A percentile compares a stretch with the other conserved stretches of the same genome.
Evolutionary conservation across 2,113 vertebrate genomes (phyloP).

Genomic region (Odontesthes bonariensis): DNA sequence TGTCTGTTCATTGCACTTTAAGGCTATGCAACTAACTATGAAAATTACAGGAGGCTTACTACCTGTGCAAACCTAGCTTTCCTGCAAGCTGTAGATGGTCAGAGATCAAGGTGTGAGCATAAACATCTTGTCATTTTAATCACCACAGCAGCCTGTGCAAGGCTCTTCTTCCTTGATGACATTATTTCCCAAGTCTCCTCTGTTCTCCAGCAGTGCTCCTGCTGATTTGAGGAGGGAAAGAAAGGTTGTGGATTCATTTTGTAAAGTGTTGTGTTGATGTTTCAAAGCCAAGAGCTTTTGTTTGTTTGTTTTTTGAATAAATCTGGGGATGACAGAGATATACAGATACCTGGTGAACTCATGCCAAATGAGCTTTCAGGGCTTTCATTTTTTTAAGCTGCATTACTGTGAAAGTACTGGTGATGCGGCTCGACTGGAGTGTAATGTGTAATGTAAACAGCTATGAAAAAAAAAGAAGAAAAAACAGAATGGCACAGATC

Average conservation of each 20-base stretch:
- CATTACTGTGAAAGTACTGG: too few relatives aligned
- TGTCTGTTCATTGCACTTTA: not conserved
- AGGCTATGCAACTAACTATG: not conserved
- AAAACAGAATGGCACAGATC: not conserved
- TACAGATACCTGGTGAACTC: too few relatives aligned
- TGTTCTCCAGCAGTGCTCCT: conserved; percentile 25
- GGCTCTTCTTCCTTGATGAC: conserved; percentile 30
- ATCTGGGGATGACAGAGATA: too few relatives aligned
- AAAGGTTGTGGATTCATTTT: conserved; percentile 22
- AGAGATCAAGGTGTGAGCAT: conserved; percentile 52
- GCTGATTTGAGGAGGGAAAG: conserved; percentile 24
- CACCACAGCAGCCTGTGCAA: conserved; percentile 31
- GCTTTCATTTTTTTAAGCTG: too few relatives aligned
- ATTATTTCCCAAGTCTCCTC: conserved; percentile 31
- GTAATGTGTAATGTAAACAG: too few relatives aligned
- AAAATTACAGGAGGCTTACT: not conserved
- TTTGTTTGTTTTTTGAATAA: too few relatives aligned
- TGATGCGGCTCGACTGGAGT: too few relatives aligned
- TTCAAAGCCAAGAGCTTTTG: too few relatives aligned
- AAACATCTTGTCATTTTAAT: conserved; percentile 58
- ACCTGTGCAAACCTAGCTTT: conserved; percentile 1
- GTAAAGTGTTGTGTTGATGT: not conserved
- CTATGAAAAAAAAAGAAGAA: not conserved
- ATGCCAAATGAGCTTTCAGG: too few relatives aligned
- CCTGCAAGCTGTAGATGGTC: conserved; percentile 18